These are phyloP conservation scores for Oppia nitens DNA, from an alignment of 1,140 invertebrate species.

Conservation along the genomic window DNA sequence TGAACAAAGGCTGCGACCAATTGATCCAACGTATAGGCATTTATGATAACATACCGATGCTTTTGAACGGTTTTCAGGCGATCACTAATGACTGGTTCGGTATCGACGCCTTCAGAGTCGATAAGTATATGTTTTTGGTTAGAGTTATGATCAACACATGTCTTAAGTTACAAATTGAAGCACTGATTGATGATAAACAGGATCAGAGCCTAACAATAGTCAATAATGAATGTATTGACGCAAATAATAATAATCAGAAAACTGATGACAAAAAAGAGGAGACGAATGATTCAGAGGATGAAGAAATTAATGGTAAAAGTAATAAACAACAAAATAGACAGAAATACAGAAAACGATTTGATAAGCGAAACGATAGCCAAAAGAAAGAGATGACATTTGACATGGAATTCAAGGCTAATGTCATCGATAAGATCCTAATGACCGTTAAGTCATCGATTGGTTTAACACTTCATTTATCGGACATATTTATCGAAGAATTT, in stretches of 20 bases:
- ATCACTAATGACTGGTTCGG: conserved; percentile 14
- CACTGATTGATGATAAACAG: neutral
- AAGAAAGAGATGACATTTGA: neutral
- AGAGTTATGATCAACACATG: conserved; percentile 9
- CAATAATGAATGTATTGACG: too few relatives aligned
- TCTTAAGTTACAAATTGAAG: conserved; percentile 1
- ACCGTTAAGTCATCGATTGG: neutral
- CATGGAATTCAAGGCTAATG: neutral
- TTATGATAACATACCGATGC: neutral
- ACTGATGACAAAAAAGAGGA: neutral
- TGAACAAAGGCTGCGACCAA: conserved; percentile 17
- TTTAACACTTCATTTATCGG: conserved; percentile 2
- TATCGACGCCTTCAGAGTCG: conserved; percentile 17
- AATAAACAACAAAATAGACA: neutral
- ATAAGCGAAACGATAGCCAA: neutral
- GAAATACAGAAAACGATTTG: neutral
- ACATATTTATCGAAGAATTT: conserved; percentile 9
- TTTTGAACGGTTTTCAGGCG: conserved; percentile 13
- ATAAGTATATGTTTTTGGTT: conserved; percentile 14
- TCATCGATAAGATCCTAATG: conserved; percentile 4
- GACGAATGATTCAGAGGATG: neutral
- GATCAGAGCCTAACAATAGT: too few relatives aligned
- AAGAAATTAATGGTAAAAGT: neutral
- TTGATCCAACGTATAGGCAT: conserved; percentile 12
- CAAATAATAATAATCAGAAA: neutral